Evolutionary conservation across 2,797 vertebrate species (phyloP).

Genomic region (Selene dorsalis): DNA sequence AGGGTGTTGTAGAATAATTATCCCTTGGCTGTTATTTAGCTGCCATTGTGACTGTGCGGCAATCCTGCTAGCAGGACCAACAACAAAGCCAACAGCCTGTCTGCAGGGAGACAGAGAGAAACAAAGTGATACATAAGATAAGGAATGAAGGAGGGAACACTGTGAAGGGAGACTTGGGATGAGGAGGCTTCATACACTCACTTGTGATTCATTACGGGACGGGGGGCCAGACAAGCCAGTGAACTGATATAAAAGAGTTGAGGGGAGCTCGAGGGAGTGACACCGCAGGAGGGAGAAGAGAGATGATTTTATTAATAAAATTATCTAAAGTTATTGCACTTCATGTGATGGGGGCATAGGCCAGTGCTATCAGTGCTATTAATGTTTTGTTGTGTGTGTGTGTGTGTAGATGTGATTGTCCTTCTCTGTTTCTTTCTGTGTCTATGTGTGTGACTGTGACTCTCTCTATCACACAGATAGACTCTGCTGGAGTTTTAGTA

Average conservation of each 20-base stretch:
- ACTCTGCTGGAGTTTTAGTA: conserved; percentile 81
- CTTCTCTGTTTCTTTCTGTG: background rate
- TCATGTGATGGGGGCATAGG: conserved; percentile 63
- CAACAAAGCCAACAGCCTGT: conserved; percentile 45
- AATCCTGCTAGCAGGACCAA: conserved; percentile 43
- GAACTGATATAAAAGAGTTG: conserved; percentile 74
- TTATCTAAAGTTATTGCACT: conserved; percentile 79
- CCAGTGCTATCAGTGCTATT: conserved; percentile 87
- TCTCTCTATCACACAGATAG: conserved; percentile 18
- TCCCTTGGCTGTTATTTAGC: conserved; percentile 55
- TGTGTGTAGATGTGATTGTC: background rate
- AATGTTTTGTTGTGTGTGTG: conserved; percentile 48
- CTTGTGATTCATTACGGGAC: conserved; percentile 76
- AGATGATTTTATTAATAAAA: conserved; percentile 84
- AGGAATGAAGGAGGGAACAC: conserved; percentile 15
- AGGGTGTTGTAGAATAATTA: conserved; percentile 47
- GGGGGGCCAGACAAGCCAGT: conserved; percentile 62
- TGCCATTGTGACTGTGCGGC: conserved; percentile 43
- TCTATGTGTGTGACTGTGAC: background rate
- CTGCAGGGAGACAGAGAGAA: conserved; percentile 16
- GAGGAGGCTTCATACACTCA: conserved; percentile 50
- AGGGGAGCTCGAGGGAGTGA: conserved; percentile 49
- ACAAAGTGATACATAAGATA: conserved; percentile 21
- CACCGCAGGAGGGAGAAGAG: conserved; percentile 63
- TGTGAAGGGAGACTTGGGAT: conserved; percentile 30